Evolutionary conservation across 2,113 vertebrate species (phyloP), one percentile per base, ranked within the genome.

Genomic region (Datnioides undecimradiatus): DNA sequence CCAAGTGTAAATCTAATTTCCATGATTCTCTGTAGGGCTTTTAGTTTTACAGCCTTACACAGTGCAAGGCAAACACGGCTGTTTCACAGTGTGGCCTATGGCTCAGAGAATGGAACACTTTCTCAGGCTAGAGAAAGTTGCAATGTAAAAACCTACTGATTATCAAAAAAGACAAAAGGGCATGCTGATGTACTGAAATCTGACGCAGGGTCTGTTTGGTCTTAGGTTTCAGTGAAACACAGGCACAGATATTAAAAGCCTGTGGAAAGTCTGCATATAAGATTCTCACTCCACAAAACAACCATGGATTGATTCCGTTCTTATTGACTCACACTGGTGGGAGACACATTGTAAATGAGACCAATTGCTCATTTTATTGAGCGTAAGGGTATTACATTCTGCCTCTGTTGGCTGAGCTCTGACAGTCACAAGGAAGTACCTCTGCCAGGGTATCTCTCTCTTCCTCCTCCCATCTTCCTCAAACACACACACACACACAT

Each of bases 1-100:
- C 85, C 77, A 70, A 76, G 77, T 80, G 87, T 91, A 92, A 93
- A 93, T 93, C 88, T 89, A 91, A 94, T 93, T 90, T 90, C 83
- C 82, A 83, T 65, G 88, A 92, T 93, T 92, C 90, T 92, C 92
- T 83, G 70, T 88, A 83, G 91, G 84, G 90, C 89, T 91, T 93
- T 93, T 92, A 91, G 87, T 88, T 93, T 92, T 88, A 92, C 87
- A 74, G 86, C 89, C 71, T 87, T 62, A 68, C 83, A 76, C 83
- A 55, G 76, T 62, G 80, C 80, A 92, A 87, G 79, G 87, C 87
- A 91, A 93, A 90, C 90, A 91, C 63, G 72, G 55, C 67, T 70
- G 59, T 71, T 76, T 83, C 65, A 80, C 27, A 79, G n/a, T 17
- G 38, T 6, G 33, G 17, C 55, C 70, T n/a, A 29, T 65, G 4